Conservation (phyloP, 2,888 invertebrate genomes). For the Cheilosia vulpina region DNA sequence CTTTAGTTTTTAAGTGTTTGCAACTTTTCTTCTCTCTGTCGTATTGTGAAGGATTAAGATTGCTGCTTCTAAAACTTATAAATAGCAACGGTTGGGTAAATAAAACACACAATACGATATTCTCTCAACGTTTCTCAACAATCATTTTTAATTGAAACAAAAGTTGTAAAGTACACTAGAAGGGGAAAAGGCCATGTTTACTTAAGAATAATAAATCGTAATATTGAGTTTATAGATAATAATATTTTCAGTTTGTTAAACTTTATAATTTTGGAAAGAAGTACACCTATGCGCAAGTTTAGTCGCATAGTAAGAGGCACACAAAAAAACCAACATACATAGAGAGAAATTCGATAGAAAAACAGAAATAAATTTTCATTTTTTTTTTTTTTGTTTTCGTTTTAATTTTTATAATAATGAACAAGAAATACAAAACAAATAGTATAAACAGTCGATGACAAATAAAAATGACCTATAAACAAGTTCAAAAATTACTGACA, state of each 20-base stretch:
- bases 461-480: conserved; percentile 33
- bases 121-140: conserved; percentile 14
- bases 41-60: neutral
- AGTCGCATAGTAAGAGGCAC: conserved; percentile 62
- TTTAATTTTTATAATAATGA: conserved; percentile 23
- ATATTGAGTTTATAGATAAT: conserved; percentile 36
- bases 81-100: too few species aligned
- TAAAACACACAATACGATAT: conserved; percentile 23
- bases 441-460: conserved; percentile 29
- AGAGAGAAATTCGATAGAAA: conserved; percentile 39
- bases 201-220: conserved; percentile 61
- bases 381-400: conserved; percentile 22
- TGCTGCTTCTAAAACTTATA: neutral
- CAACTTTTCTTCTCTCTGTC: conserved; percentile 19
- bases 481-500: conserved; percentile 39
- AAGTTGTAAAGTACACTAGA: conserved; percentile 51
- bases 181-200: conserved; percentile 57
- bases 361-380: conserved; percentile 37
- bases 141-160: conserved; percentile 48
- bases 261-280: conserved; percentile 45
- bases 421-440: conserved; percentile 54
- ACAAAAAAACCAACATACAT: conserved; percentile 38
- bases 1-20: conserved; percentile 31
- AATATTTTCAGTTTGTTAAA: conserved; percentile 27
- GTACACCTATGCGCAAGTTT: conserved; percentile 57